Evolutionary conservation across 2,888 invertebrate genomes (phyloP), one percentile per base, ranked within the genome.

Genomic region (Brenthis hecate): DNA sequence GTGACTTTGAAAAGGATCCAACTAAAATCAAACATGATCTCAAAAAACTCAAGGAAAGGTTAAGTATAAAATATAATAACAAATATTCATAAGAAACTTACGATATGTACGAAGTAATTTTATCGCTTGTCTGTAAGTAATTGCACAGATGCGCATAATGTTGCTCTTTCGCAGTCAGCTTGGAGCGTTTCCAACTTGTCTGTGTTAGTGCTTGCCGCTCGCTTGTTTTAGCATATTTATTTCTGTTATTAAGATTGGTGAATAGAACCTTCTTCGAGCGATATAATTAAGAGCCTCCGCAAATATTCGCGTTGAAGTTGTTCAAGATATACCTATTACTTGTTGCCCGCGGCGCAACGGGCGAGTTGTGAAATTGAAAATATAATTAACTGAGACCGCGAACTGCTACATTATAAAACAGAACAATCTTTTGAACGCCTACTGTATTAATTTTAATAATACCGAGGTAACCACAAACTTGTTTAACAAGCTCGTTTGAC

Each of bases 331-430:
- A 67, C 68, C 48, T 66, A 65, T 70, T 65, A 62, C 72, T 60
- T 16, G 64, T 64, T 60, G 73, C 73, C 72, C 66, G 61, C 56
- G 66, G 73, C 68, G 48, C 55, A 43, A 56, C 70, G 55, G 68
- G 61, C 80, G 81, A 78, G 81, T 85, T 87, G 84, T 81, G 83
- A 85, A 87, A 88, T 89, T 88, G 86, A 87, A 89, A 91, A 87
- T 85, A 85, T 87, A 87, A 89, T 88, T 88, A 88, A 85, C 81
- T 72, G 75, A 76, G 81, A 85, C 79, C 81, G 76, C 79, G 80
- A 77, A 87, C 82, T 77, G 80, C 85, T 86, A 86, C 80, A 85
- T 89, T 86, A 85, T 85, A 81, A 85, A 84, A 86, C 83, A 83
- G 83, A 84, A 84, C 84, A 85, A 82, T 85, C 82, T 84, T 84